Percentiles rank a stretch among this genome's conserved stretches.
These are phyloP conservation scores for Brachyhypopomus occidentalis DNA, from an alignment of 2,113 vertebrate species.

Conservation along the genomic window DNA sequence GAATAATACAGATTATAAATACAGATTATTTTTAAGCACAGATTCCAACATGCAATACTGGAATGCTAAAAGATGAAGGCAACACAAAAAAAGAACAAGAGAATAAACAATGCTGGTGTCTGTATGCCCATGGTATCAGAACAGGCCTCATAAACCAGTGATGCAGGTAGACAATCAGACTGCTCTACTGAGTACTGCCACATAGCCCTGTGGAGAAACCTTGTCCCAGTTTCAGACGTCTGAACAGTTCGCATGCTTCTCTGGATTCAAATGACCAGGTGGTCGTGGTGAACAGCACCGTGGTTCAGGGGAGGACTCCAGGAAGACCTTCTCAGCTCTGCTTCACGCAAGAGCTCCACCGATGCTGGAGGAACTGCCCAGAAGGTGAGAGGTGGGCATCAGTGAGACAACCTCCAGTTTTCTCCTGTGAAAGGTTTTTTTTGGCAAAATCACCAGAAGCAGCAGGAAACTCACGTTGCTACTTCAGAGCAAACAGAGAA, in stretches of 20 bases:
- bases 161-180: neutral
- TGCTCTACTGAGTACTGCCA: neutral
- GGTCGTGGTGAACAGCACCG: slow-evolving; percentile 25
- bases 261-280: slow-evolving; percentile 28
- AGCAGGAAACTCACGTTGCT: slow-evolving; percentile 5
- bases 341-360: slow-evolving; percentile 54
- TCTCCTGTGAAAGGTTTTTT: neutral
- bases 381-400: slow-evolving; percentile 57
- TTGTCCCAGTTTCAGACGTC: neutral
- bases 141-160: neutral
- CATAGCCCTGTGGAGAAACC: slow-evolving; percentile 12
- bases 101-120: neutral
- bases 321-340: slow-evolving; percentile 25
- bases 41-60: slow-evolving; percentile 10
- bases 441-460: neutral
- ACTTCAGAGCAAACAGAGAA: slow-evolving; percentile 7
- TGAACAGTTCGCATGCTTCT: slow-evolving; percentile 23
- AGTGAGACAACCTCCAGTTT: neutral
- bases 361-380: slow-evolving; percentile 55
- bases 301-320: slow-evolving; percentile 1
- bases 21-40: neutral
- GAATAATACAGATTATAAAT: neutral
- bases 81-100: slow-evolving; percentile 6
- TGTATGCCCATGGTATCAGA: neutral
- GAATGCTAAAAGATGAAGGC: neutral